phyloP scores from a whole-genome alignment of 2,888 invertebrate genomes.

The Lottia scabra region DNA sequence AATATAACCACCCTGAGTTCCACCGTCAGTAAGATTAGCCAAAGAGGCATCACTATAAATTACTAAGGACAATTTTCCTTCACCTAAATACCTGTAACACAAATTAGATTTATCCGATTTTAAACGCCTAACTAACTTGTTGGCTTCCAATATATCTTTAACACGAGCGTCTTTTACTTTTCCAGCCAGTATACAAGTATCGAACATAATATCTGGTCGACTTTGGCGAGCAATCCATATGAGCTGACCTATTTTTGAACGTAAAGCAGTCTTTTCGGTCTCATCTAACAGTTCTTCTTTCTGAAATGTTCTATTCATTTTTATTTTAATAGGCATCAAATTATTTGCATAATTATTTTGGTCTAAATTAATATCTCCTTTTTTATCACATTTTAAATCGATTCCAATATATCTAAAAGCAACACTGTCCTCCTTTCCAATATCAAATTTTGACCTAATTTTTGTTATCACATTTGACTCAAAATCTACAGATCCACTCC shows the following conservation, averaged over 20 bases:
- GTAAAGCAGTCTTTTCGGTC: background rate
- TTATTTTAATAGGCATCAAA: background rate
- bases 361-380: background rate
- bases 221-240: constrained; percentile 7
- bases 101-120: constrained; percentile 6
- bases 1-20: constrained; percentile 5
- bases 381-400: background rate
- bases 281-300: constrained; percentile 11
- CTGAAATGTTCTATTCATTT: constrained; percentile 1
- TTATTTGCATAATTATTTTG: background rate
- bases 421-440: too few relatives aligned
- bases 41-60: constrained; percentile 4
- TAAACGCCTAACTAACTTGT: constrained; percentile 8
- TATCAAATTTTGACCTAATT: too few relatives aligned
- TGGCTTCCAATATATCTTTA: constrained; percentile 8
- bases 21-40: constrained; percentile 7
- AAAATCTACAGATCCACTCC: too few relatives aligned
- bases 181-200: background rate
- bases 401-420: constrained; percentile 21
- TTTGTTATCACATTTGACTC: too few relatives aligned
- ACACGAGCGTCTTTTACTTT: background rate
- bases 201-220: background rate
- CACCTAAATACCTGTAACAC: background rate
- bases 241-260: constrained; percentile 9
- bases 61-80: background rate